These are phyloP conservation scores for Agrotis clavis DNA, from an alignment of 2,888 invertebrate species.

Conservation along the genomic window DNA sequence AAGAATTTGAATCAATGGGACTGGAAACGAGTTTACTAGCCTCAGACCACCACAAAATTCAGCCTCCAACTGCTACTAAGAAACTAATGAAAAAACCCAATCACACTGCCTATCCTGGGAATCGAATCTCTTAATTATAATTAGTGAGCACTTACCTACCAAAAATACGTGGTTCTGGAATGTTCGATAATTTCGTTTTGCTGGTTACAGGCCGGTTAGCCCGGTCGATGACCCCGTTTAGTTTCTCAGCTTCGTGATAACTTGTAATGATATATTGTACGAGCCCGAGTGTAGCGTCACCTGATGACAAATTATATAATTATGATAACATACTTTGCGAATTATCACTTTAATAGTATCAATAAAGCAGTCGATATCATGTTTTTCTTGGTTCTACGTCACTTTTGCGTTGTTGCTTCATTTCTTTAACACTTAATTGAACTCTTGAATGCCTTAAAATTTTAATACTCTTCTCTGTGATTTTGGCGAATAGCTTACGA, in stretches of 20 bases:
- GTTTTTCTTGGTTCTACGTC: background rate
- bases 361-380: background rate
- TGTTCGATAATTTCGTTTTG: constrained; percentile 10
- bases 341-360: constrained; percentile 13
- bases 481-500: too few species aligned
- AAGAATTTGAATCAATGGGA: too few species aligned
- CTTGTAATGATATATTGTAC: constrained; percentile 27
- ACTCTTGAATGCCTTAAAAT: background rate
- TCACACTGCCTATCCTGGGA: background rate
- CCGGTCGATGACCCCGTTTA: constrained; percentile 37
- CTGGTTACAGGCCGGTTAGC: background rate
- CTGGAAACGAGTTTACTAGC: too few species aligned
- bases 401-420: background rate
- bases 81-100: too few species aligned
- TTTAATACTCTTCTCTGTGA: too few species aligned
- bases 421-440: background rate
- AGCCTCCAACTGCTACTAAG: too few species aligned
- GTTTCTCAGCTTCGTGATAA: constrained; percentile 47
- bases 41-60: too few species aligned
- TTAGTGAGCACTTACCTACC: background rate
- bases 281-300: constrained; percentile 27
- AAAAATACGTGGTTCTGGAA: constrained; percentile 4
- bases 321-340: constrained; percentile 14
- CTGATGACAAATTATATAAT: constrained; percentile 35
- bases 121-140: background rate